Evolutionary conservation across 2,888 invertebrate genomes (phyloP), one percentile per base, ranked within the genome.

Genomic region (Eupithecia abbreviata): DNA sequence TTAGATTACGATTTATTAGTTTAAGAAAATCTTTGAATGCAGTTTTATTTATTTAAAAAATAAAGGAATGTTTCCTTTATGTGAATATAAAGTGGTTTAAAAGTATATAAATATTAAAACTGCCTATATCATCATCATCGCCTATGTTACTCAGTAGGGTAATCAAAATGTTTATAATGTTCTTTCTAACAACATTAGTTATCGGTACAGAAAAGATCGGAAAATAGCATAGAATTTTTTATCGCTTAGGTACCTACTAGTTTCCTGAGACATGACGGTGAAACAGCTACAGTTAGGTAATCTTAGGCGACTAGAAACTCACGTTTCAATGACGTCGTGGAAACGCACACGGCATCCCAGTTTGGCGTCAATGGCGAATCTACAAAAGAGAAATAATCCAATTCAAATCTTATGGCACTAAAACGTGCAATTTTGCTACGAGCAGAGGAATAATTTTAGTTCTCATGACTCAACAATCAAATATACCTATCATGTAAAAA

Each of bases 351-450:
- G 94, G 91, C 90, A 93, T 89, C 95, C 95, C 90, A 95, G 91
- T 93, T 95, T 95, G 88, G 92, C 92, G 90, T 91, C 92, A 93
- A 95, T 93, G 94, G 92, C 93, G 94, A 95, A 94, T 95, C 95
- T 95, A 95, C 90, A 95, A 95, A 90, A 93, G 91, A 93, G 91
- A 94, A 92, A 87, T 85, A 92, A 87, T 85, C 87, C 85, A 89
- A 89, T 90, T 90, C 88, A 90, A 86, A 83, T 75, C 80, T 78
- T 84, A 83, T 81, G 74, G 84, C 85, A 85, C 86, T 77, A 75
- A 72, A 43, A 47, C 12, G 72, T 72, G 71, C 70, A 77, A 76
- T 76, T 74, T 71, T 12, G 71, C n/a, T 18, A 18, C 62, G 62
- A 62, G 12, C 30, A 30, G n/a, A n/a, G n/a, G 15, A 7, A 51